A percentile compares a stretch with the other conserved stretches of the same genome.
phyloP scores from a whole-genome alignment of 2,113 vertebrate species.

The Clarias macrocephalus region DNA sequence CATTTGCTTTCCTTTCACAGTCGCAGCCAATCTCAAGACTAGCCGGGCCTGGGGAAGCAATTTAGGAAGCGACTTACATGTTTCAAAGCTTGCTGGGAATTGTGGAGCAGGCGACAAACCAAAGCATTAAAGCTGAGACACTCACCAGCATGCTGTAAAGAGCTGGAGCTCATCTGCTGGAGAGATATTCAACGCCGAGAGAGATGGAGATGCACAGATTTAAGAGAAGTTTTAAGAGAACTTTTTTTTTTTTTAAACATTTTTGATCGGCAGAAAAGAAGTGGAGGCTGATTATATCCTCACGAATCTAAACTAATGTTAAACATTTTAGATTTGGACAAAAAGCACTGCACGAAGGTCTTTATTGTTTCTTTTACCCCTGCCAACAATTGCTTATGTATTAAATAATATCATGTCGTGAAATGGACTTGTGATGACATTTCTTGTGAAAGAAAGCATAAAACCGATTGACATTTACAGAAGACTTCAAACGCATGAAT shows the following conservation, averaged over 20 bases:
- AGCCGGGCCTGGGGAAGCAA: conserved; percentile 73
- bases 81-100: conserved; percentile 81
- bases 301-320: too few relatives aligned
- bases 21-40: conserved; percentile 76
- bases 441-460: too few relatives aligned
- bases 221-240: too few relatives aligned
- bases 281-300: not conserved
- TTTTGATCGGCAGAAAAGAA: not conserved
- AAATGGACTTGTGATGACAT: not conserved
- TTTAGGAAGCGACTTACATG: conserved; percentile 79
- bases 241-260: too few relatives aligned
- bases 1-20: conserved; percentile 72
- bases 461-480: too few relatives aligned
- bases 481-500: too few relatives aligned
- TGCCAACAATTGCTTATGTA: not conserved
- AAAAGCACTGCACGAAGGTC: not conserved
- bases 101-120: conserved; percentile 73
- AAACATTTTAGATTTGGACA: not conserved
- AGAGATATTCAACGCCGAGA: conserved; percentile 40
- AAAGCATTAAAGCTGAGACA: conserved; percentile 75
- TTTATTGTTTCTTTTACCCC: not conserved
- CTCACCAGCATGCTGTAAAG: conserved; percentile 70
- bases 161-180: conserved; percentile 62
- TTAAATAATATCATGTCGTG: not conserved
- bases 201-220: conserved; percentile 50